These are phyloP conservation scores for Buphagus erythrorhynchus DNA, from an alignment of 2,797 vertebrate species.

Conservation along the genomic window DNA sequence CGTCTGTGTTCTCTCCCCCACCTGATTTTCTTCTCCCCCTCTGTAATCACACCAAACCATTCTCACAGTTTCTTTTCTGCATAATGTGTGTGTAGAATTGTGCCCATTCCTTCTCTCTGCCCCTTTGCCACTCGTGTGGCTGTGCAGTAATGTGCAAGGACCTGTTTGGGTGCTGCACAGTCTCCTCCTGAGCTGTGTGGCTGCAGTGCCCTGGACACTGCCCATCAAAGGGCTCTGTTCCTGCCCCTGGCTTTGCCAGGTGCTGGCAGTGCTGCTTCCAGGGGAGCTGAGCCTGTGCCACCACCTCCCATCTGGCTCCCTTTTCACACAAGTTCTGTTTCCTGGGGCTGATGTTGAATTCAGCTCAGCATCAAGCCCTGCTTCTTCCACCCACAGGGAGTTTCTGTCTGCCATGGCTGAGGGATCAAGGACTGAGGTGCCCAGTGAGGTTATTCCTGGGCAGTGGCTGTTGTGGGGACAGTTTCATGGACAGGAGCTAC, in stretches of 20 bases:
- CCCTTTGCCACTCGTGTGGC: background rate
- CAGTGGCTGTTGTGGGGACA: too few species aligned
- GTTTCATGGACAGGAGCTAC: background rate
- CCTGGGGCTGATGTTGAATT: background rate
- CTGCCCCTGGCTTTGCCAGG: background rate
- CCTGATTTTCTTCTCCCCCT: background rate
- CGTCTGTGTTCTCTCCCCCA: background rate
- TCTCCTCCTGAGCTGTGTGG: background rate
- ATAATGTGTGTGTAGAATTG: background rate
- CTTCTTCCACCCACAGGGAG: background rate
- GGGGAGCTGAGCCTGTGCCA: background rate
- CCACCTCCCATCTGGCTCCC: background rate
- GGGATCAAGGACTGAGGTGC: background rate
- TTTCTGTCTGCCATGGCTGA: fast-evolving
- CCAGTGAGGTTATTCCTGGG: background rate
- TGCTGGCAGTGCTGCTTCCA: background rate
- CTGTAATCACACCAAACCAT: background rate
- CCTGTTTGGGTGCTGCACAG: background rate
- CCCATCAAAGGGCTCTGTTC: background rate
- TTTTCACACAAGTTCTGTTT: background rate
- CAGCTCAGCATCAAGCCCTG: background rate
- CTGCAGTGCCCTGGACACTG: fast-evolving
- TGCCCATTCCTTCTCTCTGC: background rate
- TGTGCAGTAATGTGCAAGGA: background rate
- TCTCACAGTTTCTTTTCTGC: background rate